A percentile compares a stretch with the other conserved stretches of the same genome.
phyloP scores from a whole-genome alignment of 1,140 invertebrate genomes.

The Dendrolimus kikuchii region DNA sequence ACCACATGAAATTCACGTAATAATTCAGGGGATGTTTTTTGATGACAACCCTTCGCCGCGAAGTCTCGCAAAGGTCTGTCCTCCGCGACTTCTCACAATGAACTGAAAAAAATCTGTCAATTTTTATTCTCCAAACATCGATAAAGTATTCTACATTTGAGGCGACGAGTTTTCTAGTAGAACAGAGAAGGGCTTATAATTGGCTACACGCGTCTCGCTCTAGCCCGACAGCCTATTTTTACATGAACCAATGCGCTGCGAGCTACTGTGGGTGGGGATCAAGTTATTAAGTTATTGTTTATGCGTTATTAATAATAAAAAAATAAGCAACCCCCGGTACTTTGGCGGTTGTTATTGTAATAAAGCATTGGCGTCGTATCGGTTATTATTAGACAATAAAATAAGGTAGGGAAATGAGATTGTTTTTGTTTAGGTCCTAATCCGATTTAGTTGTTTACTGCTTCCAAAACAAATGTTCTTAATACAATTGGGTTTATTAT shows the following conservation, averaged over 20 bases:
- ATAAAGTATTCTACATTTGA: constrained; percentile 67
- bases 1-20: constrained; percentile 21
- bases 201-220: constrained; percentile 35
- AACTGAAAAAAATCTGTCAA: constrained; percentile 70
- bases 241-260: constrained; percentile 53
- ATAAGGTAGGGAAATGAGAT: constrained; percentile 44
- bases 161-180: constrained; percentile 52
- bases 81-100: constrained; percentile 39
- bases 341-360: constrained; percentile 42
- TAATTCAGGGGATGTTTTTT: constrained; percentile 31
- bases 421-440: constrained; percentile 46
- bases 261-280: constrained; percentile 57
- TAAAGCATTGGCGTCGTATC: constrained; percentile 38
- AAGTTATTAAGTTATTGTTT: constrained; percentile 69
- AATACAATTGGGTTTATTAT: too few relatives aligned
- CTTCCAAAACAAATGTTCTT: too few relatives aligned
- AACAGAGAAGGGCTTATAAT: constrained; percentile 24
- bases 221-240: constrained; percentile 64
- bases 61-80: constrained; percentile 27
- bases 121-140: constrained; percentile 69
- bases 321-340: constrained; percentile 44
- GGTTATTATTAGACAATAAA: constrained; percentile 52
- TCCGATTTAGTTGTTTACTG: not conserved
- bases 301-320: constrained; percentile 67
- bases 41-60: constrained; percentile 40